Evolutionary conservation across 2,888 invertebrate species (phyloP), one percentile per base, ranked within the genome.

Genomic region (Pyrocoelia pectoralis): DNA sequence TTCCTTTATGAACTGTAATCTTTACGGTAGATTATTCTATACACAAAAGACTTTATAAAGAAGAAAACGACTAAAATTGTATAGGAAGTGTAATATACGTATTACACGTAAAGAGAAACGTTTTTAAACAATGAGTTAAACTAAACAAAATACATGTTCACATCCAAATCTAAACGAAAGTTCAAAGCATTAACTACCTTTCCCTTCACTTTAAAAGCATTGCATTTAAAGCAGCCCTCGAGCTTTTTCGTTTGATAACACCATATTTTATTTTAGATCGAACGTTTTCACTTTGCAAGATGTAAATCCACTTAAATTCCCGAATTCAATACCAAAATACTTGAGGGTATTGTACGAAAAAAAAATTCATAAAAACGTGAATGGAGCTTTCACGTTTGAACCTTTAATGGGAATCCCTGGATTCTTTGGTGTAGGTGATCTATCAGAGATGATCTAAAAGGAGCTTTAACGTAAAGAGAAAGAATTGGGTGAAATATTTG

Each of bases 291-390:
- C 33, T 33, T 33, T 24, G 28, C 55, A 14, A 55, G 54, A 54
- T 54, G 28, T 55, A 55, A 55, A 55, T 55, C 46, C 56, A 48
- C 17, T 29, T 48, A 55, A 24, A 55, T 55, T 54, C 28, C 13
- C 29, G 48, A 17, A 48, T 48, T 56, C 33, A 46, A 48, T 48
- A 29, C 29, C 48, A 9, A 28, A 33, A 15, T 48, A 12, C 29
- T 46, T 33, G 33, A 43, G 55, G 43, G 15, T 12, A 15, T 17
- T 9, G 48, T 33, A 48, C 17, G n/a, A n/a, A n/a, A 12, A 17
- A 51, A 52, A 17, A 33, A 33, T 33, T 33, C n/a, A n/a, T 40
- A 38, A 40, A 54, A 54, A 38, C 17, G 15, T 52, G 33, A 15
- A 17, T 38, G 15, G 10, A 12, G 41, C 41, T 54, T 54, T 41